Conservation (phyloP, 2,113 vertebrate species). For the Psilopogon haemacephalus region DNA sequence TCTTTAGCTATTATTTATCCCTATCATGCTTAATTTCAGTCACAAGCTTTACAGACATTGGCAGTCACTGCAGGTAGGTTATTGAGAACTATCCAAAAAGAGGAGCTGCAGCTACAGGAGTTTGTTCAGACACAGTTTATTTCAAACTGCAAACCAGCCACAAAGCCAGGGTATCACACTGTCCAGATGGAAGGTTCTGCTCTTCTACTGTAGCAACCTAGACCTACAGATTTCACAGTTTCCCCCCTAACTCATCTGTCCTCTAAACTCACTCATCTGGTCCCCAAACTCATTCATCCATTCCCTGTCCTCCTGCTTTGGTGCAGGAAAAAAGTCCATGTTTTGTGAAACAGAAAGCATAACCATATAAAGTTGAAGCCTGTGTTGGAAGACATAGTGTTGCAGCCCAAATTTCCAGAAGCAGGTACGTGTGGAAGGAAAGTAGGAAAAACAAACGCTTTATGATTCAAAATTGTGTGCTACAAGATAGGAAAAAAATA, state of each 20-base stretch:
- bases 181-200: background rate
- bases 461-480: background rate
- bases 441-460: background rate
- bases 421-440: background rate
- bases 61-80: background rate
- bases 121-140: background rate
- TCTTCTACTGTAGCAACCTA: background rate
- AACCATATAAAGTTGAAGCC: background rate
- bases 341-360: background rate
- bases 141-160: background rate
- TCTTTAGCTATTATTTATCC: background rate
- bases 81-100: background rate
- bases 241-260: background rate
- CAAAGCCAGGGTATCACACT: background rate
- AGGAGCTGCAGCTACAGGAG: background rate
- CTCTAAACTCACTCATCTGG: rapidly evolving
- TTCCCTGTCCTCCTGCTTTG: background rate
- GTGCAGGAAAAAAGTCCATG: background rate
- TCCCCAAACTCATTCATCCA: rapidly evolving
- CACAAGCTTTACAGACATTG: background rate
- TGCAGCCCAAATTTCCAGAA: background rate
- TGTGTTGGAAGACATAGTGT: background rate
- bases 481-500: background rate
- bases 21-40: background rate
- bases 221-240: background rate